Conservation (phyloP, 2,113 vertebrate species). For the Etheostoma spectabile region DNA sequence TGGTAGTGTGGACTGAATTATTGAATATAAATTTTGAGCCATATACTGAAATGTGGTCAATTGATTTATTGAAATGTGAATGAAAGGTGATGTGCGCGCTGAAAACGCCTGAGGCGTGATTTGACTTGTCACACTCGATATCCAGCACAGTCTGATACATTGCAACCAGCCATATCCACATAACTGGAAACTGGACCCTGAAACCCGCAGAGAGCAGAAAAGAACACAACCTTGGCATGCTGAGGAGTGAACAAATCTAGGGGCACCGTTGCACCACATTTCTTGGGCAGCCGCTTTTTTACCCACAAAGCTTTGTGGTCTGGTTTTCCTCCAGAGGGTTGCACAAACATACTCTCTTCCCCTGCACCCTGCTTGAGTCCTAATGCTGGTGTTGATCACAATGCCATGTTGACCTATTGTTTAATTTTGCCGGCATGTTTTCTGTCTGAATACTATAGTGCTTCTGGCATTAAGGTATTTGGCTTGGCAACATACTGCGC, state of each 20-base stretch:
- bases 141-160: constrained; percentile 50
- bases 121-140: constrained; percentile 50
- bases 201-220: constrained; percentile 61
- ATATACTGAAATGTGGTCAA: constrained; percentile 48
- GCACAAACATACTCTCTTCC: constrained; percentile 65
- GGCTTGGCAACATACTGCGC: constrained; percentile 72
- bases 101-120: constrained; percentile 36
- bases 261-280: constrained; percentile 76
- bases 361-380: constrained; percentile 40
- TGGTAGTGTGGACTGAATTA: constrained; percentile 30
- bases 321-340: constrained; percentile 70
- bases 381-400: constrained; percentile 72
- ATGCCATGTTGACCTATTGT: constrained; percentile 78
- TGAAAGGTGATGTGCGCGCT: constrained; percentile 35
- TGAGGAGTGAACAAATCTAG: constrained; percentile 57
- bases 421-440: constrained; percentile 77
- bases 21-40: constrained; percentile 39
- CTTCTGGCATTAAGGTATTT: constrained; percentile 78
- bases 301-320: constrained; percentile 73
- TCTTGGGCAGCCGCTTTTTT: constrained; percentile 60
- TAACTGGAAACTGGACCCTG: constrained; percentile 56
- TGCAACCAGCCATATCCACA: constrained; percentile 61
- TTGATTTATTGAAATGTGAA: constrained; percentile 67
- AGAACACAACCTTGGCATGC: constrained; percentile 63
- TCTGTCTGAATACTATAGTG: constrained; percentile 62